phyloP scores from a whole-genome alignment of 2,888 invertebrate species.

The Stenichneumon culpator region DNA sequence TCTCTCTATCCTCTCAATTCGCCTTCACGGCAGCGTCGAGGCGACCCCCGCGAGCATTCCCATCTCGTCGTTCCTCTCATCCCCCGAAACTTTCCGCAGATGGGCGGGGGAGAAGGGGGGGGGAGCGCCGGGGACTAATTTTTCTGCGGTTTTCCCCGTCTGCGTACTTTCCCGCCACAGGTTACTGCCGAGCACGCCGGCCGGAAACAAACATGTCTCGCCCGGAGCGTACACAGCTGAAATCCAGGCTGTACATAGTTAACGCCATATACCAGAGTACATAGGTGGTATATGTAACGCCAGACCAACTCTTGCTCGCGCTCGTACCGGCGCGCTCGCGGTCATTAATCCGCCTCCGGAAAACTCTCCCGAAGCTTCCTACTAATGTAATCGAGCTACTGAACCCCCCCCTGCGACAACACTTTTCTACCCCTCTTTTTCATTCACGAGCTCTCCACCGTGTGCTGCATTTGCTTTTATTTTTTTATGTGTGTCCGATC shows the following conservation, averaged over 20 bases:
- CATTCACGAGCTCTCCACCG: not conserved
- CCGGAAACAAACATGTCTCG: slow-evolving; percentile 68
- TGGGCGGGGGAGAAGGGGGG: not conserved
- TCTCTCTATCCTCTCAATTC: slow-evolving; percentile 14
- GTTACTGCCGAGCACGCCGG: slow-evolving; percentile 45
- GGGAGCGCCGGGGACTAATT: slow-evolving; percentile 59
- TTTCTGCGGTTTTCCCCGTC: slow-evolving; percentile 60
- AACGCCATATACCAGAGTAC: slow-evolving; percentile 15
- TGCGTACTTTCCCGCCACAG: slow-evolving; percentile 35
- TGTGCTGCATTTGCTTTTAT: not conserved
- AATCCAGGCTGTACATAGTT: slow-evolving; percentile 29
- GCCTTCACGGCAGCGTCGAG: slow-evolving; percentile 28
- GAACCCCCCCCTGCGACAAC: slow-evolving; percentile 46
- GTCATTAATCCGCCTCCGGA: slow-evolving; percentile 63
- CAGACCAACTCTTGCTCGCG: slow-evolving; percentile 24
- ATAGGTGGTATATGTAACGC: slow-evolving; percentile 17
- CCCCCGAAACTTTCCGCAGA: not conserved
- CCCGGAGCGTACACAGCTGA: slow-evolving; percentile 57
- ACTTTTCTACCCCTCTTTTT: slow-evolving; percentile 22
- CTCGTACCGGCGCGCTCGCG: slow-evolving; percentile 45
- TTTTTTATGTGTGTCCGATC: not conserved
- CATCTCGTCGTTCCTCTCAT: slow-evolving; percentile 42
- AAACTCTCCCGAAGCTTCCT: slow-evolving; percentile 56
- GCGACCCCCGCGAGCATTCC: slow-evolving; percentile 19
- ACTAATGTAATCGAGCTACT: slow-evolving; percentile 61